phyloP scores from a whole-genome alignment of 2,888 invertebrate species.

The Cheilosia vernalis region DNA sequence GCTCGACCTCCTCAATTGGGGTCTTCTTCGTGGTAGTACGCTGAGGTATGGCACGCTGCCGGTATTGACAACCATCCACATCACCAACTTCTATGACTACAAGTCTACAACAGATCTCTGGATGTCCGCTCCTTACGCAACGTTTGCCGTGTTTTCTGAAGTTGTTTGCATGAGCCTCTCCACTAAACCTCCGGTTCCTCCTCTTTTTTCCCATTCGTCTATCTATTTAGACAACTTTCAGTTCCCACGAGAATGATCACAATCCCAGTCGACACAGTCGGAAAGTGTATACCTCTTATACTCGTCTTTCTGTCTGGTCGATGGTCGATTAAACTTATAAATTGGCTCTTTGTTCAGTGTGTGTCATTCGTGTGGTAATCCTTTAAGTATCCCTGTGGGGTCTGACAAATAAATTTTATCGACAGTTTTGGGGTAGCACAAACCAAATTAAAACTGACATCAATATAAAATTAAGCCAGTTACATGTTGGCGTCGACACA shows the following conservation, averaged over 20 bases:
- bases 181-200: neutral
- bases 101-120: too few species aligned
- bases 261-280: neutral
- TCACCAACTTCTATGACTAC: too few species aligned
- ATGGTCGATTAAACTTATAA: slow-evolving; percentile 51
- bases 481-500: slow-evolving; percentile 29
- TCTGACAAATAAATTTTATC: slow-evolving; percentile 55
- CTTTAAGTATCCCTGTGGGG: slow-evolving; percentile 67
- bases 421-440: slow-evolving; percentile 43
- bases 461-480: slow-evolving; percentile 66
- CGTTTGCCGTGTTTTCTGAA: too few species aligned
- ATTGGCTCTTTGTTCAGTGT: slow-evolving; percentile 60
- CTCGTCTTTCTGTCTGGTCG: slow-evolving; percentile 7
- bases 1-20: too few species aligned
- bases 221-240: neutral
- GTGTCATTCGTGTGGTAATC: slow-evolving; percentile 58
- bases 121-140: too few species aligned
- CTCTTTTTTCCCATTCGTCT: neutral
- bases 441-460: slow-evolving; percentile 58
- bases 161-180: neutral
- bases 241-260: neutral
- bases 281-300: neutral
- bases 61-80: too few species aligned
- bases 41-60: too few species aligned
- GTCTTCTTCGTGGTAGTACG: too few species aligned